A percentile compares a stretch with the other conserved stretches of the same genome.
These are phyloP conservation scores for Drosophila tristis DNA, from an alignment of 1,140 invertebrate genomes.

Conservation along the genomic window DNA sequence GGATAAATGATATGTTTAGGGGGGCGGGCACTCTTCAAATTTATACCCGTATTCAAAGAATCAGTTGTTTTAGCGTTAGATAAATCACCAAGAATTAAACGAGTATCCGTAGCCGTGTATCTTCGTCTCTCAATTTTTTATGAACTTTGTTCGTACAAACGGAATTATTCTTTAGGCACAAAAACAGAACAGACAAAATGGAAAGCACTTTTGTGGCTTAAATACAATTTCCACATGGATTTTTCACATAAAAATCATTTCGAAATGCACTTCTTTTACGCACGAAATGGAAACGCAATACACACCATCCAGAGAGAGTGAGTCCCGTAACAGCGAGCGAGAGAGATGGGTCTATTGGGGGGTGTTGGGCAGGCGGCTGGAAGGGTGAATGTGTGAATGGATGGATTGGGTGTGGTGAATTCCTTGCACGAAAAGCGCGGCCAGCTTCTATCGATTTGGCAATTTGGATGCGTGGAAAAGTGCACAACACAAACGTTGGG, in stretches of 20 bases:
- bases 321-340: no score
- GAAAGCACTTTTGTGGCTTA: constrained; percentile 33
- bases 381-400: constrained; percentile 9
- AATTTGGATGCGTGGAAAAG: constrained; percentile 36
- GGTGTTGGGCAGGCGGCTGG: constrained; percentile 8
- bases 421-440: constrained; percentile 23
- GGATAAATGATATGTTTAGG: constrained; percentile 1
- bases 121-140: constrained; percentile 1
- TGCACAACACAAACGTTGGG: neutral
- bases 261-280: constrained; percentile 62
- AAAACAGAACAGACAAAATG: constrained; percentile 6
- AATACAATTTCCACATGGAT: constrained; percentile 45
- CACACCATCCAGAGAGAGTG: constrained; percentile 14
- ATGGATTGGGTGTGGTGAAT: constrained; percentile 62
- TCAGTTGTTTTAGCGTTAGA: no score
- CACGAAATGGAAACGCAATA: constrained; percentile 54
- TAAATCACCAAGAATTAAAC: no score
- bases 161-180: constrained; percentile 32
- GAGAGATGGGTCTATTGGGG: constrained; percentile 7
- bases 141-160: constrained; percentile 3
- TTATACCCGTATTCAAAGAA: no score
- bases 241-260: constrained; percentile 45
- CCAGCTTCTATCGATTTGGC: constrained; percentile 61
- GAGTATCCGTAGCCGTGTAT: no score
- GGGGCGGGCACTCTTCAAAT: no score